Evolutionary conservation across 2,888 invertebrate species (phyloP).

Genomic region (Julus scanicus): DNA sequence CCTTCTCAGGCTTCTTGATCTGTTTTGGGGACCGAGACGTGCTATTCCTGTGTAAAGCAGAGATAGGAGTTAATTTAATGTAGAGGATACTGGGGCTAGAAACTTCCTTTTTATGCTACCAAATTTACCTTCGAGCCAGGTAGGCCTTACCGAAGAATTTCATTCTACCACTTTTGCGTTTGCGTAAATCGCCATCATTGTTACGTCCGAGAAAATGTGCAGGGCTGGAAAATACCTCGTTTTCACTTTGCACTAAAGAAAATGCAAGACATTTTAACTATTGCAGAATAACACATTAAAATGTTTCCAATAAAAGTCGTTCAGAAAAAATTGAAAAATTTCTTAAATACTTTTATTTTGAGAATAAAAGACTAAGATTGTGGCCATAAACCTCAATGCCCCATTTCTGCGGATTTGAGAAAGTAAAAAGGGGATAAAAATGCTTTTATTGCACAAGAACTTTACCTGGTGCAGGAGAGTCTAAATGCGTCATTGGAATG

Average conservation of each 20-base stretch:
- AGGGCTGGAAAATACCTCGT: neutral
- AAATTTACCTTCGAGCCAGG: neutral
- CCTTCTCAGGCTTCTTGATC: neutral
- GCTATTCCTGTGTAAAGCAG: neutral
- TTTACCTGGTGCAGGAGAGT: conserved; percentile 46
- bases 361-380: too few species aligned
- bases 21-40: neutral
- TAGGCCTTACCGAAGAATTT: conserved; percentile 44
- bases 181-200: neutral
- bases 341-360: too few species aligned
- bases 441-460: neutral
- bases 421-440: neutral
- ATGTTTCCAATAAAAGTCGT: too few species aligned
- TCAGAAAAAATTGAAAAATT: too few species aligned
- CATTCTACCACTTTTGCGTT: conserved; percentile 50
- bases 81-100: neutral
- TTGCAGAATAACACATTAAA: too few species aligned
- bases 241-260: conserved; percentile 25
- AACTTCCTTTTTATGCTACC: neutral
- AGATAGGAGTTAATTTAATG: neutral
- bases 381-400: too few species aligned
- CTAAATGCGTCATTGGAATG: conserved; percentile 1
- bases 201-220: neutral
- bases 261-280: too few species aligned
- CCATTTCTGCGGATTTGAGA: too few species aligned